Conservation (phyloP, 2,797 vertebrate species). For the Poeciliopsis turneri region DNA sequence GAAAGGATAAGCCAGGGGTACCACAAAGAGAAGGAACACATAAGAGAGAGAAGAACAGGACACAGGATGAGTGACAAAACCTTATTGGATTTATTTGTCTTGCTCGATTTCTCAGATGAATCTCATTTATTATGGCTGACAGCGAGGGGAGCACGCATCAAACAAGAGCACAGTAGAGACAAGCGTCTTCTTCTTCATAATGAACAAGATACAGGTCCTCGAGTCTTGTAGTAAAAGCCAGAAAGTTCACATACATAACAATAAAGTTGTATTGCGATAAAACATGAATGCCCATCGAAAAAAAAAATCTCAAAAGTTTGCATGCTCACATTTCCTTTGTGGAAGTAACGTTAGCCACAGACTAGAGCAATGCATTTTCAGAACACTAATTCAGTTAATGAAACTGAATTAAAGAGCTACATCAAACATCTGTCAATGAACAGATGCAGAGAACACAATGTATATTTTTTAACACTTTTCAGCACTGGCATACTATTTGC, state of each 20-base stretch:
- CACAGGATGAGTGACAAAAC: slow-evolving; percentile 77
- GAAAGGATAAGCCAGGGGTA: slow-evolving; percentile 8
- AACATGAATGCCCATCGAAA: not conserved
- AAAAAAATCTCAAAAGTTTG: not conserved
- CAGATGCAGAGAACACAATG: not conserved
- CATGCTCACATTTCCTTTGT: not conserved
- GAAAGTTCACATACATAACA: not conserved
- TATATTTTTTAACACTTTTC: not conserved
- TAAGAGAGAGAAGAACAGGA: slow-evolving; percentile 48
- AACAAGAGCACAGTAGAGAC: slow-evolving; percentile 54
- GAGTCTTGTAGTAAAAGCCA: slow-evolving; percentile 22
- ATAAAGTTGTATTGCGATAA: slow-evolving; percentile 8
- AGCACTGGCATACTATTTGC: not conserved
- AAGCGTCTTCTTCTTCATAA: slow-evolving; percentile 69
- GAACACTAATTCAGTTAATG: not conserved
- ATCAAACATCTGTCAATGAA: not conserved
- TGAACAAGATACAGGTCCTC: slow-evolving; percentile 58
- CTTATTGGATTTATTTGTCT: slow-evolving; percentile 83
- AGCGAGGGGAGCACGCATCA: slow-evolving; percentile 68
- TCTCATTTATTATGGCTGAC: slow-evolving; percentile 78
- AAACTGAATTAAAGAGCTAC: not conserved
- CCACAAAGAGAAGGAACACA: slow-evolving; percentile 11
- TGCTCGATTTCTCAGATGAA: slow-evolving; percentile 75
- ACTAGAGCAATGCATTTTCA: not conserved
- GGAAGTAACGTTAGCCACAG: not conserved